These are phyloP conservation scores for Protodeltote pygarga DNA, from an alignment of 2,888 invertebrate genomes.

Conservation along the genomic window DNA sequence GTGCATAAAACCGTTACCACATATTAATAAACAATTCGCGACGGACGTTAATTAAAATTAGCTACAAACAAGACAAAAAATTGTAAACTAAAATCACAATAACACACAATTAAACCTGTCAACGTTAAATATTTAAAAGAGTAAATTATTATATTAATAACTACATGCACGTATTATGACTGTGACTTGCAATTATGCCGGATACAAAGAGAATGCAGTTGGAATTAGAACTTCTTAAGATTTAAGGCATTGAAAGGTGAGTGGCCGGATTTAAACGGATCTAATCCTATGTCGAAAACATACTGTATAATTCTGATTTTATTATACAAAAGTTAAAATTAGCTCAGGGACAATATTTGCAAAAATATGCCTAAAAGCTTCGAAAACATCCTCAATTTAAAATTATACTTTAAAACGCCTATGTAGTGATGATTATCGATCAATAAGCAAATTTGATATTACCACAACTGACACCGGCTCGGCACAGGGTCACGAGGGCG, in stretches of 20 bases:
- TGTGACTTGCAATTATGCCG: constrained; percentile 27
- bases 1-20: too few relatives aligned
- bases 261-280: constrained; percentile 13
- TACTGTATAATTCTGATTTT: not conserved
- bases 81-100: not conserved
- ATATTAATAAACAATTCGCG: too few relatives aligned
- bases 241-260: constrained; percentile 24
- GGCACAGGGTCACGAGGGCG: constrained; percentile 84
- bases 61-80: not conserved
- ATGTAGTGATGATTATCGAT: constrained; percentile 61
- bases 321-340: constrained; percentile 1
- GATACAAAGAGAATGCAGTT: constrained; percentile 26
- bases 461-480: constrained; percentile 68
- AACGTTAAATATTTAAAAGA: constrained; percentile 9
- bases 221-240: constrained; percentile 14
- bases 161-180: constrained; percentile 10
- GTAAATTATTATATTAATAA: constrained; percentile 11
- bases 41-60: not conserved
- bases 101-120: constrained; percentile 2
- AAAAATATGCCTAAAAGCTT: constrained; percentile 19
- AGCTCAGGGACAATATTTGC: constrained; percentile 2
- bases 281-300: not conserved
- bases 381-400: too few relatives aligned
- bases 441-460: constrained; percentile 73
- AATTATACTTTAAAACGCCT: too few relatives aligned